Evolutionary conservation across 2,888 invertebrate genomes (phyloP).

Genomic region (Leucania comma): DNA sequence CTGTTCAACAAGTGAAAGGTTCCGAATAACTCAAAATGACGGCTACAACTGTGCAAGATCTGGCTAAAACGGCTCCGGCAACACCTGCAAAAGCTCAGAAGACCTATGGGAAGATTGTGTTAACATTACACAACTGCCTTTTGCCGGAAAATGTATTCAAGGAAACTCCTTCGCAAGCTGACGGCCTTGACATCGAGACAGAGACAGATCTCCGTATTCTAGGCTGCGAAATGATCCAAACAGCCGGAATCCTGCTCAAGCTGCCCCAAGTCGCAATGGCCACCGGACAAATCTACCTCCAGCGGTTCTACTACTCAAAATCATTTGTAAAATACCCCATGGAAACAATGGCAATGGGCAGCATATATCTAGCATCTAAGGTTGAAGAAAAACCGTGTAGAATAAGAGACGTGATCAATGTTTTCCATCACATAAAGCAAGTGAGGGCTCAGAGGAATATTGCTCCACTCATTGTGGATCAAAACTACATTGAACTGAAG

Average conservation of each 20-base stretch:
- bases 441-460: slow-evolving; percentile 97
- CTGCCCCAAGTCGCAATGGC: slow-evolving; percentile 99
- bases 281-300: slow-evolving; percentile 99
- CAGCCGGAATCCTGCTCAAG: slow-evolving; percentile 98
- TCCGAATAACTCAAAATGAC: slow-evolving; percentile 77
- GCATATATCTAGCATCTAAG: slow-evolving; percentile 99
- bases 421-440: slow-evolving; percentile 99
- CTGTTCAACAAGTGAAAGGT: slow-evolving; percentile 62
- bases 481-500: slow-evolving; percentile 98
- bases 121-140: slow-evolving; percentile 98
- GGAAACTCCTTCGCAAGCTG: slow-evolving; percentile 97
- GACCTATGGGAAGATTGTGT: slow-evolving; percentile 95
- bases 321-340: slow-evolving; percentile 99
- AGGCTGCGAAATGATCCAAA: slow-evolving; percentile 99
- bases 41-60: slow-evolving; percentile 80
- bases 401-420: slow-evolving; percentile 99
- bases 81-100: slow-evolving; percentile 86
- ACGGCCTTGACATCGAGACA: slow-evolving; percentile 97
- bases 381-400: slow-evolving; percentile 99
- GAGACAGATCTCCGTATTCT: slow-evolving; percentile 98
- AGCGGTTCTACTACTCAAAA: slow-evolving; percentile 99
- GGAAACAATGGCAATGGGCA: slow-evolving; percentile 99
- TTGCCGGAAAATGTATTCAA: slow-evolving; percentile 96
- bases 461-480: slow-evolving; percentile 97
- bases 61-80: slow-evolving; percentile 75